Conservation (phyloP, 1,140 invertebrate genomes). For the Ridgeia piscesae region DNA sequence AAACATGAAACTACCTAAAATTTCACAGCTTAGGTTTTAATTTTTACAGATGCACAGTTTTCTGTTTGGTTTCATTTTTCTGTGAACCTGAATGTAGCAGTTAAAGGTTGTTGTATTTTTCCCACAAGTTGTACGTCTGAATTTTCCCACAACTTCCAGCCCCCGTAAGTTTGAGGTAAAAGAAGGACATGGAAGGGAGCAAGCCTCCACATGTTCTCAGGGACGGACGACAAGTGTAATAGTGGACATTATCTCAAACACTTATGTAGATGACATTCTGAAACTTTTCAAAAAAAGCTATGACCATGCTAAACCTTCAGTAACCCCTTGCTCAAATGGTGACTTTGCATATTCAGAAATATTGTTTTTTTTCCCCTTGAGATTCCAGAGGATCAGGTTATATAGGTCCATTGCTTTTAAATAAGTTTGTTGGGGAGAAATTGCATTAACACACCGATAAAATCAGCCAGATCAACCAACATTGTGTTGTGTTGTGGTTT, state of each 20-base stretch:
- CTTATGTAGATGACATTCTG: background rate
- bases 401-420: too few species aligned
- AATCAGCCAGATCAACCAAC: too few species aligned
- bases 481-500: too few species aligned
- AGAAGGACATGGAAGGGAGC: slow-evolving; percentile 49
- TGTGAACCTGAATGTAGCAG: background rate
- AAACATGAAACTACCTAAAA: background rate
- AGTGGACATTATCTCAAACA: slow-evolving; percentile 38
- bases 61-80: background rate
- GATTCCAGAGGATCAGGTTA: too few species aligned
- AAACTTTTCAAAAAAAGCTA: background rate
- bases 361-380: too few species aligned
- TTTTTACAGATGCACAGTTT: background rate
- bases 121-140: slow-evolving; percentile 42
- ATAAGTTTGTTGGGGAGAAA: too few species aligned
- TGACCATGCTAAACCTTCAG: too few species aligned
- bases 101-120: background rate
- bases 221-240: slow-evolving; percentile 9
- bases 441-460: too few species aligned
- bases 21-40: background rate
- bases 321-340: background rate
- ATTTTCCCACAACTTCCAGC: slow-evolving; percentile 47
- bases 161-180: slow-evolving; percentile 44
- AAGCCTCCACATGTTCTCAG: too few species aligned
- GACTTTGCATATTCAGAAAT: too few species aligned